phyloP scores from a whole-genome alignment of 2,797 vertebrate species.

The Etheostoma perlongum region DNA sequence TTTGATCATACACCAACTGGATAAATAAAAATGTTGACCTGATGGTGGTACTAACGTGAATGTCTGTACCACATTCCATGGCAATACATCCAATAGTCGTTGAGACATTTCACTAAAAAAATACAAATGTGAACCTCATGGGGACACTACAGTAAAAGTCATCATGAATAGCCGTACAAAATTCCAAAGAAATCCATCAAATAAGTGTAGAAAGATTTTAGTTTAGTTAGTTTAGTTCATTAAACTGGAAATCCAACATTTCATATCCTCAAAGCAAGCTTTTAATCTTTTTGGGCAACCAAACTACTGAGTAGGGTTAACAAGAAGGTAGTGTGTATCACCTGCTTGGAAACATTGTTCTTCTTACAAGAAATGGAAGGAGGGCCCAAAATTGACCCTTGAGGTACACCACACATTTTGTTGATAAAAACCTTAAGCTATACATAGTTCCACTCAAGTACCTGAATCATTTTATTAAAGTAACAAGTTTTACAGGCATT shows the following conservation, averaged over 20 bases:
- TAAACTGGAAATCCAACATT: neutral
- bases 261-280: neutral
- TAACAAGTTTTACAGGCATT: neutral
- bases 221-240: neutral
- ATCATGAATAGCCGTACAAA: neutral
- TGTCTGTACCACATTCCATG: no score
- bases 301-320: no score
- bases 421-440: neutral
- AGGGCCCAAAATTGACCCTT: neutral
- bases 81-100: no score
- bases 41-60: no score
- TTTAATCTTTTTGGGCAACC: neutral
- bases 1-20: neutral
- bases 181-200: neutral
- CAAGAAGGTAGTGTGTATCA: neutral
- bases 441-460: neutral
- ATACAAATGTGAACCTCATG: no score
- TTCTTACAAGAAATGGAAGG: neutral
- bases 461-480: neutral
- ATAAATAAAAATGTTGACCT: neutral
- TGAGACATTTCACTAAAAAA: no score
- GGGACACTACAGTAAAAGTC: no score
- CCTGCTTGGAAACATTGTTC: neutral
- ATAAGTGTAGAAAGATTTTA: no score
- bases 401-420: neutral